These are phyloP conservation scores for Acrobasis consociella DNA, from an alignment of 2,888 invertebrate genomes.

Conservation along the genomic window DNA sequence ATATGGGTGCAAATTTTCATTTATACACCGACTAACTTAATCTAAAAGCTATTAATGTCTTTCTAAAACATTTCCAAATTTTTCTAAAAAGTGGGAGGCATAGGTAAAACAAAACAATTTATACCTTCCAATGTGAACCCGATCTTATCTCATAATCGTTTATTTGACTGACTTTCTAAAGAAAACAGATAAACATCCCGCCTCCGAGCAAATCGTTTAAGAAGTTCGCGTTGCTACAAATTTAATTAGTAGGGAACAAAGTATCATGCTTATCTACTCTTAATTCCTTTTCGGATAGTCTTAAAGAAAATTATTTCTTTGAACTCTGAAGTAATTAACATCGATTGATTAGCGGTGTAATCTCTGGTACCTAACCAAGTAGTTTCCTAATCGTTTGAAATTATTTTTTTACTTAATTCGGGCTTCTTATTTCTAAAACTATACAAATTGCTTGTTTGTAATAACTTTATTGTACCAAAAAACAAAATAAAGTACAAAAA, in stretches of 20 bases:
- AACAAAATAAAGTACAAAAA: too few relatives aligned
- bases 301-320: background rate
- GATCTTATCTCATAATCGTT: constrained; percentile 18
- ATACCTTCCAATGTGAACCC: background rate
- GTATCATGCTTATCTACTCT: background rate
- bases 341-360: background rate
- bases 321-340: background rate
- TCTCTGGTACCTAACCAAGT: background rate
- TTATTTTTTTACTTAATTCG: too few relatives aligned
- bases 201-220: constrained; percentile 18
- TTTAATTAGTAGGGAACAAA: constrained; percentile 19
- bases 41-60: too few relatives aligned
- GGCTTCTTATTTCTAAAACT: too few relatives aligned
- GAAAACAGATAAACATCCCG: constrained; percentile 24
- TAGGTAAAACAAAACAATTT: background rate
- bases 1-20: too few relatives aligned
- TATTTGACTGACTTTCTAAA: constrained; percentile 23
- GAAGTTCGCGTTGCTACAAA: constrained; percentile 17
- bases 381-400: background rate
- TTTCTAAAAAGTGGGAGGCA: too few relatives aligned
- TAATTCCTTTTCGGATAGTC: constrained; percentile 1
- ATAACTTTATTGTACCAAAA: too few relatives aligned
- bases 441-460: too few relatives aligned
- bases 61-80: too few relatives aligned
- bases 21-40: too few relatives aligned